phyloP scores from a whole-genome alignment of 2,888 invertebrate species.

The Morpho achilles region DNA sequence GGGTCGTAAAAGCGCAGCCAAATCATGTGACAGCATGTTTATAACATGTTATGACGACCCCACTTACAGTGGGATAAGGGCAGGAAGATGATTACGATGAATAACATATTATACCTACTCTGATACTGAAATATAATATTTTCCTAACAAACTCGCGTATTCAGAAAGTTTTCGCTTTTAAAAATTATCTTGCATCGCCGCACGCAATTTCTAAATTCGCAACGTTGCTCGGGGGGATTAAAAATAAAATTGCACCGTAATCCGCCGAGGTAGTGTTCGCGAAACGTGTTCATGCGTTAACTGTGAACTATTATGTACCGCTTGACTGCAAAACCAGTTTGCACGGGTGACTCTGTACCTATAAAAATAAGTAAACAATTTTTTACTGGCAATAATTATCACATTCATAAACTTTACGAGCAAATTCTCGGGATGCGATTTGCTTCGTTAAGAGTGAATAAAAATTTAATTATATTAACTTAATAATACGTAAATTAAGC shows the following conservation, averaged over 20 bases:
- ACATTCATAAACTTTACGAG: not conserved
- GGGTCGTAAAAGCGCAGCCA: too few species aligned
- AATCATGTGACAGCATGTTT: too few species aligned
- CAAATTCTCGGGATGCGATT: too few species aligned
- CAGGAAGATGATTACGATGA: too few species aligned
- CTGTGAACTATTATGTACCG: not conserved
- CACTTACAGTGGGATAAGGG: too few species aligned
- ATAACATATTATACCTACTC: too few species aligned
- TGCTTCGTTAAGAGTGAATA: too few species aligned
- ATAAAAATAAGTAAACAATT: not conserved
- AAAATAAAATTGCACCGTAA: slow-evolving; percentile 1
- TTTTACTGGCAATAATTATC: not conserved
- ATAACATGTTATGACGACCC: too few species aligned
- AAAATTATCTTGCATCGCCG: slow-evolving; percentile 1
- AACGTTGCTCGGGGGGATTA: not conserved
- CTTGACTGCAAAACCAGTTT: slow-evolving; percentile 8
- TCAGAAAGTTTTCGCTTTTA: not conserved
- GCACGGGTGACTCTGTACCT: slow-evolving; percentile 4
- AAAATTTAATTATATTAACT: too few species aligned
- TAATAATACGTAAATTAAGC: too few species aligned
- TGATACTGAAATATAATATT: too few species aligned
- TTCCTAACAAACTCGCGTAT: not conserved
- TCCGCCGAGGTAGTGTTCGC: slow-evolving; percentile 3
- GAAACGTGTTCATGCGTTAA: slow-evolving; percentile 10
- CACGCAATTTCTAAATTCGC: not conserved